Conservation (phyloP, 2,888 invertebrate genomes). For the Silvanus unidentatus region DNA sequence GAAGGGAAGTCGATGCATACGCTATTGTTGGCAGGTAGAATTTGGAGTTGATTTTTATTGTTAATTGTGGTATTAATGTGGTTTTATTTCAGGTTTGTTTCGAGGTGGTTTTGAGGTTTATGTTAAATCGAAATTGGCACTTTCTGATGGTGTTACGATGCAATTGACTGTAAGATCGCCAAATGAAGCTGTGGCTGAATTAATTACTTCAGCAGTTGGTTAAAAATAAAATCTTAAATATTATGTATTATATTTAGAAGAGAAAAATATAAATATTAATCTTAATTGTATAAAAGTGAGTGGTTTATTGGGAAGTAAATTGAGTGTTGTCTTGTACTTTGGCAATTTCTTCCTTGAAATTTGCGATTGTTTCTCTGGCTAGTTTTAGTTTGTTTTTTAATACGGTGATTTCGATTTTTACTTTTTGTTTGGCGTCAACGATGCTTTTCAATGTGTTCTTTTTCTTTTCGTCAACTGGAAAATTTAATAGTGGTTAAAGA, state of each 20-base stretch:
- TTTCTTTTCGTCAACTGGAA: conserved; percentile 86
- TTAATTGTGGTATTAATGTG: neutral
- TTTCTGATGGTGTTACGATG: conserved; percentile 88
- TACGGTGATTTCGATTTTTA: conserved; percentile 74
- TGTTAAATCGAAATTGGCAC: conserved; percentile 75
- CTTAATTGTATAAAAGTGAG: no score
- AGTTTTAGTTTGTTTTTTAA: conserved; percentile 78
- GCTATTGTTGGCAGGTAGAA: conserved; percentile 70
- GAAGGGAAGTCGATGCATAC: conserved; percentile 80
- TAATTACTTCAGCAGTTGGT: conserved; percentile 81
- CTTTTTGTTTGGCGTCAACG: conserved; percentile 71
- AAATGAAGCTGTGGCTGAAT: conserved; percentile 77
- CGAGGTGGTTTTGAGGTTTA: conserved; percentile 87
- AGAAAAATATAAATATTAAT: neutral
- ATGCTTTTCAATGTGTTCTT: conserved; percentile 73
- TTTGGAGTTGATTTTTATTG: conserved; percentile 1
- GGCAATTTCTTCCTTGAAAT: conserved; percentile 72
- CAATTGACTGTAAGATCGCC: conserved; percentile 84
- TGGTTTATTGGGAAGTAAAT: conserved; percentile 13
- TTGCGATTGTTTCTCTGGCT: conserved; percentile 78
- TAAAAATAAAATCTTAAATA: conserved; percentile 42
- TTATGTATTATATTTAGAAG: conserved; percentile 12
- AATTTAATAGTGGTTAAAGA: conserved; percentile 4
- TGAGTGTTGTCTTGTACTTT: conserved; percentile 42
- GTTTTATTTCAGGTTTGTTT: conserved; percentile 61